Conservation (phyloP, 92 coral and sea anemone genomes). For the Zoanthus sansibaricus region DNA sequence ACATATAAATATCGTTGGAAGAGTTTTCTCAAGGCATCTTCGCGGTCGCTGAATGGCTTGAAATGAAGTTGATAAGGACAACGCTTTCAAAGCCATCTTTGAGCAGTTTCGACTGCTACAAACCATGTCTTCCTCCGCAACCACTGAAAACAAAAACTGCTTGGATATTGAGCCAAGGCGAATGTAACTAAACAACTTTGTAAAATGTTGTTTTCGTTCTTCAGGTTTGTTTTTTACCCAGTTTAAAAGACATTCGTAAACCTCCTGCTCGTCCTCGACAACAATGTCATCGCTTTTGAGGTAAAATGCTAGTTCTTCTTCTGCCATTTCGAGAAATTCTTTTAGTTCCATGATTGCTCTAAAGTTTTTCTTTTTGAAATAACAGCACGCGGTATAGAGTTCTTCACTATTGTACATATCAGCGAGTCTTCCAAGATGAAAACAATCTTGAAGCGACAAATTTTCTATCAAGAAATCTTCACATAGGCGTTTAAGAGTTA, state of each 20-base stretch:
- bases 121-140: conserved; percentile 43
- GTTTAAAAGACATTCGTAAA: conserved; percentile 29
- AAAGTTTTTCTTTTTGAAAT: conserved; percentile 12
- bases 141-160: conserved; percentile 24
- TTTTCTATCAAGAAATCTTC: conserved; percentile 10
- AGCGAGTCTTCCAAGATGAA: conserved; percentile 8
- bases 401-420: conserved; percentile 17
- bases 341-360: background rate
- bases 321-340: conserved; percentile 31
- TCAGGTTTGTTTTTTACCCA: conserved; percentile 18
- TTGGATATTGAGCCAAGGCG: conserved; percentile 30
- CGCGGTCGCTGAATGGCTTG: background rate
- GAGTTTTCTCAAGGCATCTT: conserved; percentile 6
- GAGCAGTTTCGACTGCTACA: conserved; percentile 23
- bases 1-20: conserved; percentile 9
- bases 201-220: background rate
- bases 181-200: conserved; percentile 16
- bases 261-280: conserved; percentile 32
- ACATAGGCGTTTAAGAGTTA: conserved; percentile 10
- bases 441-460: conserved; percentile 17
- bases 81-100: conserved; percentile 23
- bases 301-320: conserved; percentile 16
- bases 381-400: background rate
- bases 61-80: background rate
- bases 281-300: conserved; percentile 19